A percentile compares a stretch with the other conserved stretches of the same genome.
Conservation (phyloP, 1,140 invertebrate species). For the Anoplophora glabripennis region DNA sequence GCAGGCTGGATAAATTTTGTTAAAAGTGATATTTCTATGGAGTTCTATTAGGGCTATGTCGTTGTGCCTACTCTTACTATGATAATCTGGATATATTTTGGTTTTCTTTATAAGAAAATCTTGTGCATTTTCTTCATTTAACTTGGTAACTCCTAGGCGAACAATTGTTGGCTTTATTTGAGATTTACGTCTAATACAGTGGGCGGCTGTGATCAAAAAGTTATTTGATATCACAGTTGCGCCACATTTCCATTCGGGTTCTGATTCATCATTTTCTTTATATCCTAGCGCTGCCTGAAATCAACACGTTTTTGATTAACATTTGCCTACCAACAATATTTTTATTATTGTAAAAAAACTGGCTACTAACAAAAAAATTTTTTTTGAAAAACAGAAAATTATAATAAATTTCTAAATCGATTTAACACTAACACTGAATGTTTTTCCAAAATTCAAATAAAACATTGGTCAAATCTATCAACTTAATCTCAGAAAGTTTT, state of each 20-base stretch:
- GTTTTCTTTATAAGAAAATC: slow-evolving; percentile 30
- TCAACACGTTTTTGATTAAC: background rate
- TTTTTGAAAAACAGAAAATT: too few relatives aligned
- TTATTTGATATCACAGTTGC: slow-evolving; percentile 36
- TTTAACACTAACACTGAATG: too few relatives aligned
- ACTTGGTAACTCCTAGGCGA: slow-evolving; percentile 34
- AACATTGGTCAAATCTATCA: too few relatives aligned
- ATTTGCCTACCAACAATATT: too few relatives aligned
- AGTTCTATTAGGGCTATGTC: slow-evolving; percentile 41
- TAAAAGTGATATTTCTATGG: slow-evolving; percentile 22
- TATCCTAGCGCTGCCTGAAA: slow-evolving; percentile 40
- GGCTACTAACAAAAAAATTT: too few relatives aligned
- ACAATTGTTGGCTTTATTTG: slow-evolving; percentile 24
- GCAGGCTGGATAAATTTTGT: slow-evolving; percentile 41
- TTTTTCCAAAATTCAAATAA: too few relatives aligned
- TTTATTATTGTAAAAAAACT: too few relatives aligned
- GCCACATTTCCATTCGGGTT: slow-evolving; percentile 32
- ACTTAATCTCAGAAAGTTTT: too few relatives aligned
- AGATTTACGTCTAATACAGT: slow-evolving; percentile 36
- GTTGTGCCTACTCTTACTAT: slow-evolving; percentile 26
- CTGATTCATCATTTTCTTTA: slow-evolving; percentile 15
- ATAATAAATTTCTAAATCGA: too few relatives aligned
- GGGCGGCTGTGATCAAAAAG: slow-evolving; percentile 43
- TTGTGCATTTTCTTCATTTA: slow-evolving; percentile 18
- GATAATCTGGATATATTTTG: slow-evolving; percentile 34